Evolutionary conservation across 2,888 invertebrate genomes (phyloP).

Genomic region (Tromatobia lineatoria): DNA sequence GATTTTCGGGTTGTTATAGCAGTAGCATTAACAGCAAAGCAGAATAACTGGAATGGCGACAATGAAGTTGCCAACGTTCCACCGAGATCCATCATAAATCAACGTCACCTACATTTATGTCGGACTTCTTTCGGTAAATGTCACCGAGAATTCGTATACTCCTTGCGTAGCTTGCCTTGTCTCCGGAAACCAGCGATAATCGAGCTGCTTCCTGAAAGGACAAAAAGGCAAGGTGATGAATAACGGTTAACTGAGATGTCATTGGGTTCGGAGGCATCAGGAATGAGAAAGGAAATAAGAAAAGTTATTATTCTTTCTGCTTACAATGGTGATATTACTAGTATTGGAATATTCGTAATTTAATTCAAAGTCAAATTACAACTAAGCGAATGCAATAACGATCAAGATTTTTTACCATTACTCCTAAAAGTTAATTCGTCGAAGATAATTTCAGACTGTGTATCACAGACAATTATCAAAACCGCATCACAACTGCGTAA

Average conservation of each 20-base stretch:
- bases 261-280: neutral
- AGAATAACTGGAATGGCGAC: conserved; percentile 23
- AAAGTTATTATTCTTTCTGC: neutral
- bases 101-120: conserved; percentile 90
- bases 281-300: conserved; percentile 12
- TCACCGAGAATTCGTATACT: conserved; percentile 94
- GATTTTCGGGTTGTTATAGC: conserved; percentile 12
- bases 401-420: too few species aligned
- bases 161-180: conserved; percentile 94
- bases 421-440: too few species aligned
- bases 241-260: neutral
- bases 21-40: conserved; percentile 16
- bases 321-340: neutral
- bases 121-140: conserved; percentile 93
- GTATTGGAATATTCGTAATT: too few species aligned
- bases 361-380: too few species aligned
- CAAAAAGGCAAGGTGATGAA: conserved; percentile 11
- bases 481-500: too few species aligned
- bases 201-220: conserved; percentile 91
- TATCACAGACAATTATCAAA: too few species aligned
- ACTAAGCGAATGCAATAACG: too few species aligned
- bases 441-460: too few species aligned
- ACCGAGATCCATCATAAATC: conserved; percentile 6
- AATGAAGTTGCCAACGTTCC: conserved; percentile 10
- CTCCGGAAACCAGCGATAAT: conserved; percentile 92